Base-by-base conservation (phyloP, 2,797 vertebrate species). In the Chelon auratus region DNA sequence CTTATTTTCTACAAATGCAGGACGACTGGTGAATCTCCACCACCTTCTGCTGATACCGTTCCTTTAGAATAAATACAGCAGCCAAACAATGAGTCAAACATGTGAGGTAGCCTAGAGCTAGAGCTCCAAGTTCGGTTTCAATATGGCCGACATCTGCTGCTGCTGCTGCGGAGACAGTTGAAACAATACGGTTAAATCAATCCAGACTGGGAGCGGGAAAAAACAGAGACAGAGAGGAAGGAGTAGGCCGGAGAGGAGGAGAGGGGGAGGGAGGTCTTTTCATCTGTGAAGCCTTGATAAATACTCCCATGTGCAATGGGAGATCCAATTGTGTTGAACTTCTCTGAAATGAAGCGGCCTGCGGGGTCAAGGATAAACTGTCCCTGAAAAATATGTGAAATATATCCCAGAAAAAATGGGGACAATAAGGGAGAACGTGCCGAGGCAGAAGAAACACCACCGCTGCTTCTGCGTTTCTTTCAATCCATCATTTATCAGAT, bases 91-190 rank as follows among this genome's bases (percentile, higher is more conserved):
- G 64, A 81, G 54, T 82, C 63, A 82, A 80, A 78, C 37, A 61
- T 39, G 50, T 60, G 72, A 80, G 43, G 61, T 22, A 57, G 66
- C 62, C 26, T 61, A 36, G 63, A 84, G 61, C 56, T 9, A 73
- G 24, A 0, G 62, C 53, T 75, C 80, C 67, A 55, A 81, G 75
- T 86, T 79, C 64, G 58, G 15, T 48, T 83, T 68, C 85, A 90
- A 83, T 85, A 87, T 90, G 88, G 85, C 71, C 33, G 72, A 87
- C 91, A 94, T 93, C 88, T 93, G 92, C 67, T 78, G 85, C 72
- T 33, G 30, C 30, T 33, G 30, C 30, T 33, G 92, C 67, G 68
- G 68, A 84, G 82, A 90, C 83, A 68, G 69, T 72, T 68, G 84
- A 81, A 81, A 76, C 62, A 39, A 67, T 75, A 68, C 67, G 57